These are phyloP conservation scores for Macrosoma leucophasiata DNA, from an alignment of 2,888 invertebrate species.

Conservation along the genomic window DNA sequence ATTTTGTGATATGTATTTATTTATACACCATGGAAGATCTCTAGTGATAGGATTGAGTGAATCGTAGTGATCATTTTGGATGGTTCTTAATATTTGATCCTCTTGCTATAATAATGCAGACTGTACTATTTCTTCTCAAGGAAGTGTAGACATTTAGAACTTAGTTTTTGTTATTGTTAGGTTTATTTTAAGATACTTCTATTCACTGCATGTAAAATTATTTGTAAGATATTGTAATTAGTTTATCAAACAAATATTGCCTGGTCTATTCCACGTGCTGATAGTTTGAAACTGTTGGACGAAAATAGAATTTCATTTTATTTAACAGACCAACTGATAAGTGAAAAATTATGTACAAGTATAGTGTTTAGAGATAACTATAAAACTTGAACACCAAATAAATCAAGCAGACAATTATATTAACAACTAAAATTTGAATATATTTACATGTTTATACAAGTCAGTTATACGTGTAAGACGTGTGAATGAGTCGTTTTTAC, in stretches of 20 bases:
- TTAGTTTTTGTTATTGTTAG: slow-evolving; percentile 33
- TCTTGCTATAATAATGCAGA: too few species aligned
- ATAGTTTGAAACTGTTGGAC: not conserved
- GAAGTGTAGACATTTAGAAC: slow-evolving; percentile 46
- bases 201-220: not conserved
- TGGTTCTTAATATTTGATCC: too few species aligned
- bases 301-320: slow-evolving; percentile 5
- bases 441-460: slow-evolving; percentile 33
- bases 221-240: too few species aligned
- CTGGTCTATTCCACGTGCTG: too few species aligned
- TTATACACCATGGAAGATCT: too few species aligned
- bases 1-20: too few species aligned
- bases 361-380: slow-evolving; percentile 27
- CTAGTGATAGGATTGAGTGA: too few species aligned
- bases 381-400: slow-evolving; percentile 29
- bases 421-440: slow-evolving; percentile 24
- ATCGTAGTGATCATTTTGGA: too few species aligned
- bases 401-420: slow-evolving; percentile 28
- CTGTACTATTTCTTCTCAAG: slow-evolving; percentile 49
- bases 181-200: slow-evolving; percentile 24
- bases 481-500: slow-evolving; percentile 32
- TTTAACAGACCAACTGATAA: too few species aligned
- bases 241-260: too few species aligned
- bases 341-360: slow-evolving; percentile 30
- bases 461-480: slow-evolving; percentile 21